Conservation (phyloP, 2,888 invertebrate species). For the Oscheius sp. region DNA sequence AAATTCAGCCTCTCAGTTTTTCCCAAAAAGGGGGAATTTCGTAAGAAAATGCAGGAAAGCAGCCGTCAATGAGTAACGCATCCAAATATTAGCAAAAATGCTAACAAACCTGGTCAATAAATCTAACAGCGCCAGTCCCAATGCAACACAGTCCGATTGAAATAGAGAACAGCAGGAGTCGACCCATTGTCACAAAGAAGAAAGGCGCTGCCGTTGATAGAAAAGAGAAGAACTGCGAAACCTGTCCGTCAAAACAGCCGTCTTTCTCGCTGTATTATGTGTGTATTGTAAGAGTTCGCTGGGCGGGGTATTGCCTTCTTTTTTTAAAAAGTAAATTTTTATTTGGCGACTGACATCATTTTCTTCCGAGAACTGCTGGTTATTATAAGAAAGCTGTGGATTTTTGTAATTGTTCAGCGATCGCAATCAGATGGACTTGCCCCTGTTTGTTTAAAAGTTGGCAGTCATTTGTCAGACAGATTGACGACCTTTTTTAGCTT, state of each 20-base stretch:
- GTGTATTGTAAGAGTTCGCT: conserved; percentile 35
- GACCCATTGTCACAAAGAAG: conserved; percentile 26
- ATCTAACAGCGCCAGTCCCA: conserved; percentile 18
- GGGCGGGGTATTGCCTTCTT: neutral
- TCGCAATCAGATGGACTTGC: too few relatives aligned
- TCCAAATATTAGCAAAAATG: neutral
- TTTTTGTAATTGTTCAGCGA: neutral
- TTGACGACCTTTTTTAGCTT: too few relatives aligned
- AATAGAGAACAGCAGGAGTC: conserved; percentile 13
- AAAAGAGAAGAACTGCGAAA: conserved; percentile 33
- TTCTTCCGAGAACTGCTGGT: neutral
- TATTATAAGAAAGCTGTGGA: neutral
- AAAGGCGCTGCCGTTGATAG: conserved; percentile 20
- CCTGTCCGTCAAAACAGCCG: conserved; percentile 35
- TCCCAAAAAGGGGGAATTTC: neutral
- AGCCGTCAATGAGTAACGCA: too few relatives aligned
- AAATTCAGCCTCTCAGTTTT: too few relatives aligned
- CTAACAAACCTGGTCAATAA: conserved; percentile 31
- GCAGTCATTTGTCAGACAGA: too few relatives aligned
- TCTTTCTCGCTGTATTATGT: neutral
- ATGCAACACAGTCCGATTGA: neutral
- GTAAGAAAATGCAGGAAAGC: neutral
- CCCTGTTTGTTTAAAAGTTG: too few relatives aligned
- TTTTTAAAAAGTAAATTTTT: too few relatives aligned
- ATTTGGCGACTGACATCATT: too few relatives aligned